Evolutionary conservation across 2,888 invertebrate genomes (phyloP), one percentile per base, ranked within the genome.

Genomic region (Monopis laevigella): DNA sequence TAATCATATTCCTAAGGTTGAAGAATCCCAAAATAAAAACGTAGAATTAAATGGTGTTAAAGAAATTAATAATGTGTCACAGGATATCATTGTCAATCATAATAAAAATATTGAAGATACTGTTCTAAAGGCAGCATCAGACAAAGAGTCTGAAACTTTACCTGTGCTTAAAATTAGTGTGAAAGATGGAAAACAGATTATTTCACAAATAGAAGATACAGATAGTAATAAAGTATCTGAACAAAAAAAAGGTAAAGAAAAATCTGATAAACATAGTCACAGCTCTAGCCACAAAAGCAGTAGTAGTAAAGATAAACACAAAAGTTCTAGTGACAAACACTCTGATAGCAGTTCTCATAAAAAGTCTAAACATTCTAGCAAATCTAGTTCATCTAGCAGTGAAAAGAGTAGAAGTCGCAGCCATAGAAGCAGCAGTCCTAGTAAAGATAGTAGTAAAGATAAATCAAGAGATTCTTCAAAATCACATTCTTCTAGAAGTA

Each of bases 151-250:
- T 36, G 75, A 68, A 52, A 54, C 59, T 35, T 59, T 80, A 46
- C 74, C 72, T 39, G 70, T 68, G 44, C 64, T 72, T 55, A 90
- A 89, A 72, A 85, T 89, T 51, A 84, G 86, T 24, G 75, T 88
- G 44, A 87, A 88, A 57, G 89, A 90, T 70, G 88, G 88, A 11
- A 89, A 88, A 66, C 87, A 88, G 64, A 81, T 87, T 35, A 70
- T 89, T 54, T 83, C 86, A 5, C 84, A 86, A 67, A 75, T 86
- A 46, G 82, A 72, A 48, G 74, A 73, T 45, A 59, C 45, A 46
- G 67, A 65, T 47, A n/a, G n/a, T n/a, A 58, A 48, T 48, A 66
- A 67, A 52, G 56, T 58, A 43, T 60, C 59, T 27, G 68, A 67
- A 50, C 62, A 53, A 47, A 28, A 52, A 59, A 64, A 67, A 40